Percentiles rank a stretch among this genome's conserved stretches.
Evolutionary conservation across 2,797 vertebrate genomes (phyloP).

Genomic region (Clamator glandarius): DNA sequence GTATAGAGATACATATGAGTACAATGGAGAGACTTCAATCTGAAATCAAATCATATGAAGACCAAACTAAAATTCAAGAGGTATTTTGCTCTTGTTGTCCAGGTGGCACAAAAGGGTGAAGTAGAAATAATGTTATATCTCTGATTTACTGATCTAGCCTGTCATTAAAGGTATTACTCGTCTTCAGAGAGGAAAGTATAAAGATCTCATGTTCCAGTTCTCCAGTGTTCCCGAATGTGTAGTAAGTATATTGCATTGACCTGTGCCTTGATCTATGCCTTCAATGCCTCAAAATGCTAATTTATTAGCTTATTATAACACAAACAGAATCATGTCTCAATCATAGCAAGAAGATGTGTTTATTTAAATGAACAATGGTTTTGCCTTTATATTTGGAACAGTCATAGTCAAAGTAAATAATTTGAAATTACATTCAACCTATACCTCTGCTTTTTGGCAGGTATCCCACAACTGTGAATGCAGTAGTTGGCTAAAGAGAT

Average conservation of each 20-base stretch:
- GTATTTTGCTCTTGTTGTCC: neutral
- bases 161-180: neutral
- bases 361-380: neutral
- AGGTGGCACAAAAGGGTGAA: neutral
- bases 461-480: neutral
- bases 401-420: neutral
- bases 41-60: neutral
- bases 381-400: neutral
- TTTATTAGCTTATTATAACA: neutral
- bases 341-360: neutral
- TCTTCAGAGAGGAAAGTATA: neutral
- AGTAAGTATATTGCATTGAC: neutral
- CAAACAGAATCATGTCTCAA: neutral
- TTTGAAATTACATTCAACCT: neutral
- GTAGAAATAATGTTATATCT: neutral
- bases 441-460: slow-evolving; percentile 1
- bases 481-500: slow-evolving; percentile 22
- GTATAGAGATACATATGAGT: neutral
- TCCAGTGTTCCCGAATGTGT: neutral
- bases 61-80: neutral
- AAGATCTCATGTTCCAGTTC: neutral
- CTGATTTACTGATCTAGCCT: neutral
- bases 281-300: neutral
- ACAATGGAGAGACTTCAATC: neutral
- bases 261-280: neutral